Evolutionary conservation across 2,113 vertebrate genomes (phyloP).

Genomic region (Acrocephalus kingi): DNA sequence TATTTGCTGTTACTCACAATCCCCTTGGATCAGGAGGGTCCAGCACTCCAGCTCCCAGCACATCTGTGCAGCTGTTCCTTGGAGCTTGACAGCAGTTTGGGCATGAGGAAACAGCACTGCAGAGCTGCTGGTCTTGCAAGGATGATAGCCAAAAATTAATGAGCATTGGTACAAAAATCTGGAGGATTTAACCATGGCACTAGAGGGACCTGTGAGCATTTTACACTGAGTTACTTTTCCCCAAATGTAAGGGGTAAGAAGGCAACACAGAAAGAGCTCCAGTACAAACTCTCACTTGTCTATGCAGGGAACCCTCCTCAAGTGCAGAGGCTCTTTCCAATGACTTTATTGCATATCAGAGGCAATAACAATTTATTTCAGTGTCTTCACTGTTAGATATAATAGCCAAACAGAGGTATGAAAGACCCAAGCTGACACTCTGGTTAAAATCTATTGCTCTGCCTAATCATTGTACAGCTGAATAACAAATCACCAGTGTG

Average conservation of each 20-base stretch:
- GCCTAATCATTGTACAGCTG: neutral
- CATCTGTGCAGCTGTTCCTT: neutral
- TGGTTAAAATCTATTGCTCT: constrained; percentile 35
- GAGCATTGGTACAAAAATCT: neutral
- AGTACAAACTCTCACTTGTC: neutral
- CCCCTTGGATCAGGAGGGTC: neutral
- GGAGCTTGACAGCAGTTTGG: neutral
- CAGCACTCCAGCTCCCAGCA: neutral
- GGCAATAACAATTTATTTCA: constrained; percentile 43
- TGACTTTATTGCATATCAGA: neutral
- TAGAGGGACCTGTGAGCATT: neutral
- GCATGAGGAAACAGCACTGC: rapidly evolving
- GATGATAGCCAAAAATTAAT: neutral
- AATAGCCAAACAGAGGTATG: constrained; percentile 39
- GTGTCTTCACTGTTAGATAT: neutral
- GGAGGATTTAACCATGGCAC: neutral
- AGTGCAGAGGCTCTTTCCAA: neutral
- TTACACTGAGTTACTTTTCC: neutral
- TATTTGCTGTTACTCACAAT: neutral
- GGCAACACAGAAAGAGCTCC: neutral
- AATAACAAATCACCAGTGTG: constrained; percentile 24
- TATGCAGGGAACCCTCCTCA: neutral
- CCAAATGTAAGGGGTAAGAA: neutral
- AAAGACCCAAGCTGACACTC: constrained; percentile 35
- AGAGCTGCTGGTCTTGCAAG: neutral